Evolutionary conservation across 2,113 vertebrate species (phyloP), one percentile per base, ranked within the genome.

Genomic region (Beaufortia kweichowensis): DNA sequence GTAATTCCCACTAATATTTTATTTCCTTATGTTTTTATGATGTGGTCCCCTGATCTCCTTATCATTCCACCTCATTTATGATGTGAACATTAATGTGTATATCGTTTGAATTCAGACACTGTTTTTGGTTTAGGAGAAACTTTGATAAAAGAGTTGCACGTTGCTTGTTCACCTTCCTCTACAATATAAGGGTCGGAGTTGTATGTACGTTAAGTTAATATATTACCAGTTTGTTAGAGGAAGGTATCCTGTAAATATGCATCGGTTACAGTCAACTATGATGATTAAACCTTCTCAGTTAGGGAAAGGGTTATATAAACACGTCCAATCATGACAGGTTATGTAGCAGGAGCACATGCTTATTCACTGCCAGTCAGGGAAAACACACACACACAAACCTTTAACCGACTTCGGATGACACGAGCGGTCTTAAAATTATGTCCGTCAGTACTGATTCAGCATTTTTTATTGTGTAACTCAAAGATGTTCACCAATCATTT

Each of bases 1-100:
- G 93, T 93, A 86, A 53, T 41, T 31, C 1, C 17, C 4, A 50
- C 11, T 17, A 50, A n/a, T 21, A 26, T 50, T 15, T 12, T 8
- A 39, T 21, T n/a, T 19, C 41, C 29, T 59, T 7, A 21, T 46
- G 15, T 61, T 15, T 4, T 43, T 4, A 39, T 7, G 35, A 2
- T 10, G 10, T 35, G 35, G 7, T 35, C 35, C 35, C 35, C 2
- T 33, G 31, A 33, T 33, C 31, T 33, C 4, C 31, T 33, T 2
- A 33, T 33, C 4, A 9, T 39, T 39, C 0, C 2, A 39, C 11
- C 11, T 39, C 35, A 39, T 39, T 39, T 39, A 39, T 39, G 8
- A n/a, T n/a, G n/a, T n/a, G n/a, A n/a, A n/a, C n/a, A n/a, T 17
- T 14, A 10, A 46, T 75, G n/a, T 46, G 3, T 9, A 35, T 46